Evolutionary conservation across 2,888 invertebrate species (phyloP).

Genomic region (Plebejus anna): DNA sequence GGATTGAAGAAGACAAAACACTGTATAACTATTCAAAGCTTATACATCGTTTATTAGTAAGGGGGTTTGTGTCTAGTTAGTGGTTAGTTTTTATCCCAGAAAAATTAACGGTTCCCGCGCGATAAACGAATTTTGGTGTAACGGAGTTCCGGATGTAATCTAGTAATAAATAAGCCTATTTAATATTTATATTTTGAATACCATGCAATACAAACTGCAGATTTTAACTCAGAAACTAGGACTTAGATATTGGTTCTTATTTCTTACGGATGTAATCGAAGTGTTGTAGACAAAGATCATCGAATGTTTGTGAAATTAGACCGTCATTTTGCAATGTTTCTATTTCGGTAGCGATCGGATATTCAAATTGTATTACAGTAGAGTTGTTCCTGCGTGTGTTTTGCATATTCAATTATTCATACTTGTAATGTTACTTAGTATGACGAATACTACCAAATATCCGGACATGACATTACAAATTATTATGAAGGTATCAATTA

Average conservation of each 20-base stretch:
- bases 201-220: not conserved
- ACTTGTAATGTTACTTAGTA: not conserved
- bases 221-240: not conserved
- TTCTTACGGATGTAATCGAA: not conserved
- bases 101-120: too few relatives aligned
- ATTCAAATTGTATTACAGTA: not conserved
- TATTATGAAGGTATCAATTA: not conserved
- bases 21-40: too few relatives aligned
- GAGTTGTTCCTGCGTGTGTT: not conserved
- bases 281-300: not conserved
- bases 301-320: not conserved
- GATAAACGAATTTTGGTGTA: too few relatives aligned
- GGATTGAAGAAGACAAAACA: too few relatives aligned
- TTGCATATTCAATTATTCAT: not conserved
- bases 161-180: too few relatives aligned
- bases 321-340: conserved; percentile 1
- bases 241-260: not conserved
- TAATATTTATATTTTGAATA: too few relatives aligned
- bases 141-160: too few relatives aligned
- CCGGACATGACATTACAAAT: not conserved
- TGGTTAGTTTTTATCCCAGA: too few relatives aligned
- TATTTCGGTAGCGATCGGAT: not conserved
- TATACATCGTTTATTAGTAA: too few relatives aligned
- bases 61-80: too few relatives aligned
- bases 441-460: not conserved